Conservation (phyloP, 2,113 vertebrate species). For the Halcyon malimbica region DNA sequence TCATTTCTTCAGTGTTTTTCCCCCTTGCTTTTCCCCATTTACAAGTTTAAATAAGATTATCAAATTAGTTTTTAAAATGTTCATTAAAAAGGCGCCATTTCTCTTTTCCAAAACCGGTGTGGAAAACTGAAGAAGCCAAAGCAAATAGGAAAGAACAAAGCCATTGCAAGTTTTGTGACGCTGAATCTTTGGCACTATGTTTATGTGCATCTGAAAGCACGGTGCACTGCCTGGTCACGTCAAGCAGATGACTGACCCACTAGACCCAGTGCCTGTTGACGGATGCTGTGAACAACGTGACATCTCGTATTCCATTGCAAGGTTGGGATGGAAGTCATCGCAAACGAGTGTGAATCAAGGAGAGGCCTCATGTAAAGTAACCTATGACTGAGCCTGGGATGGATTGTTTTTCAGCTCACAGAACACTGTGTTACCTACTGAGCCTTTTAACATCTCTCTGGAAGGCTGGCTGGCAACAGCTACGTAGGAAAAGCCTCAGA, state of each 20-base stretch:
- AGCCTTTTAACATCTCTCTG: background rate
- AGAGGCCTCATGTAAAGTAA: background rate
- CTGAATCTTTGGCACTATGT: background rate
- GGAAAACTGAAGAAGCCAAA: background rate
- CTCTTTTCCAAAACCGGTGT: background rate
- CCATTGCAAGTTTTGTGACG: background rate
- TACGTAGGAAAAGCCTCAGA: background rate
- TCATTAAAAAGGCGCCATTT: background rate
- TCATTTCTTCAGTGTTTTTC: background rate
- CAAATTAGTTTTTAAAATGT: background rate
- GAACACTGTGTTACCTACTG: accelerated
- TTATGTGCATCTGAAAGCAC: background rate
- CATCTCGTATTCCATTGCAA: background rate
- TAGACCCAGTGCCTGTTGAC: background rate
- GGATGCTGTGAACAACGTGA: background rate
- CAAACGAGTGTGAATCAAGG: background rate
- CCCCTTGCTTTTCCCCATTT: background rate
- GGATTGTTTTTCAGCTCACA: background rate
- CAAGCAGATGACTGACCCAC: background rate
- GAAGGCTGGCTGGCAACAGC: background rate
- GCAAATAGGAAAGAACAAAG: background rate
- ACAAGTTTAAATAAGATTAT: background rate
- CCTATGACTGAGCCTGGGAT: background rate
- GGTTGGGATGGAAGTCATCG: background rate
- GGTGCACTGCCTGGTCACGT: background rate